phyloP scores from a whole-genome alignment of 2,797 vertebrate genomes.

The Micropoecilia bifurca region DNA sequence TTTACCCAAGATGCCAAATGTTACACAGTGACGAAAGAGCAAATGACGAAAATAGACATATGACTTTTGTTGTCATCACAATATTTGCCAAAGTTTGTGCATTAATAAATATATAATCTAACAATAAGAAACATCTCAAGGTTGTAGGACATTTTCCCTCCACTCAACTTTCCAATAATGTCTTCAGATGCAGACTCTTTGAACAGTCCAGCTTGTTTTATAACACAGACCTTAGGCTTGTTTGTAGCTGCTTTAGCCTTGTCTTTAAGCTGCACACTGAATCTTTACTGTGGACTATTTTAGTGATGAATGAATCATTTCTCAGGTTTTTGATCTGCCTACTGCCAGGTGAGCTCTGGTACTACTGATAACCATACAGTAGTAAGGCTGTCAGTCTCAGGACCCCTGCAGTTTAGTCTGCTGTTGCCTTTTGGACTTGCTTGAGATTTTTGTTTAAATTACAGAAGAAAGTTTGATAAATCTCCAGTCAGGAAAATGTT shows the following conservation, averaged over 20 bases:
- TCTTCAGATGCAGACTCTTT: not conserved
- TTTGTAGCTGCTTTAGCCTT: not conserved
- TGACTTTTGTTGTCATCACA: too few species aligned
- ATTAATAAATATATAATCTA: too few species aligned
- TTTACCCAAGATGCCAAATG: too few species aligned
- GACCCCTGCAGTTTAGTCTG: not conserved
- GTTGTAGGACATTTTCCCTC: too few species aligned
- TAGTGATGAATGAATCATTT: not conserved
- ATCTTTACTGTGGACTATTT: not conserved
- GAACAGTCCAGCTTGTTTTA: not conserved
- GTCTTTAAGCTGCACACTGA: not conserved
- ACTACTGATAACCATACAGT: not conserved
- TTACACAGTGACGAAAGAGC: too few species aligned
- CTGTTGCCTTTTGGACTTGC: not conserved
- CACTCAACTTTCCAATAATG: too few species aligned
- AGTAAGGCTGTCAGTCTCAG: not conserved
- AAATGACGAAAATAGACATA: too few species aligned
- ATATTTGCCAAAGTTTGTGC: too few species aligned
- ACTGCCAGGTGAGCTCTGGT: not conserved
- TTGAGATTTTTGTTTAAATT: not conserved
- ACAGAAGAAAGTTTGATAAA: not conserved
- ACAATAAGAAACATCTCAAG: too few species aligned
- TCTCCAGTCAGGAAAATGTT: not conserved
- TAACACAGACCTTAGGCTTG: not conserved
- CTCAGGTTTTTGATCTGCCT: not conserved